A percentile compares a stretch with the other conserved stretches of the same genome.
Conservation (phyloP, 2,113 vertebrate genomes). For the Gallinago jamesoni region DNA sequence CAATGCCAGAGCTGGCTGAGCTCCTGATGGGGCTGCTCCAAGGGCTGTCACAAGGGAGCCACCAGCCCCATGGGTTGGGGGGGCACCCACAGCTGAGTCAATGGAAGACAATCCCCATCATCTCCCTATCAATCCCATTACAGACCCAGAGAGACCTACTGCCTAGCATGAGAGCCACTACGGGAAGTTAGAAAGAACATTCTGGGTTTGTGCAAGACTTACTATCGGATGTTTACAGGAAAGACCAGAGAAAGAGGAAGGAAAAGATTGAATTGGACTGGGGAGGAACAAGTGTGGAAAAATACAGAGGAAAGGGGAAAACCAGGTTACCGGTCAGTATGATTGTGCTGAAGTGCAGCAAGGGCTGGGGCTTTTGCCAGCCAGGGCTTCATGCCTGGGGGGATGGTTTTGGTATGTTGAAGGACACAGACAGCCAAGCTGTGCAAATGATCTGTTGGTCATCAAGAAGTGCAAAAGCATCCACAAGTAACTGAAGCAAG, state of each 20-base stretch:
- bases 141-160: not conserved
- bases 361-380: not conserved
- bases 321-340: not conserved
- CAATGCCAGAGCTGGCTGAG: accelerated
- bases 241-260: not conserved
- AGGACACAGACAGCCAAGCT: not conserved
- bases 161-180: not conserved
- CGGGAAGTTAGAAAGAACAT: not conserved
- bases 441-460: not conserved
- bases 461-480: not conserved
- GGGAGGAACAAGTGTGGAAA: not conserved
- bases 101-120: not conserved
- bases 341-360: not conserved
- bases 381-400: not conserved
- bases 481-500: not conserved
- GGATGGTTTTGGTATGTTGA: not conserved
- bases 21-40: not conserved
- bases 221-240: not conserved
- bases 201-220: not conserved
- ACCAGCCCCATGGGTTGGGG: not conserved
- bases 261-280: not conserved
- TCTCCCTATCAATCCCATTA: not conserved
- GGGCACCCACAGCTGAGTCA: not conserved
- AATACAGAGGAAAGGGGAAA: not conserved
- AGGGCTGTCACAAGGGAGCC: not conserved